Evolutionary conservation across 2,113 vertebrate species (phyloP), one percentile per base, ranked within the genome.

Genomic region (Cyprinodon brontotheroides): DNA sequence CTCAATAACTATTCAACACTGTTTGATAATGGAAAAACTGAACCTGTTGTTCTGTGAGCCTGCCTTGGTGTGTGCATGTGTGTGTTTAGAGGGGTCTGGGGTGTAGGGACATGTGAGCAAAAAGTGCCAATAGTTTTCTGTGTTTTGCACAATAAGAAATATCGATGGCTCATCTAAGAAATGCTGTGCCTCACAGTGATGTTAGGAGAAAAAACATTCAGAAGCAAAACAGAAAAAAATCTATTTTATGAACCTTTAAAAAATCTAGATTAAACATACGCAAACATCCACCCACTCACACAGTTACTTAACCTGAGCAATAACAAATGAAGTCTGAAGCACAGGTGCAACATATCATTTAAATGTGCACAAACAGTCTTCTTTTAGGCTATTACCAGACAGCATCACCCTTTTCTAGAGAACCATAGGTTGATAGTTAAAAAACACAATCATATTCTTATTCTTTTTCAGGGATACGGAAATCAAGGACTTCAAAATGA

Each of bases 1-100:
- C 77, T 92, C 85, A 3, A 88, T 90, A 86, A 47, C 53, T 65
- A 78, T 73, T 88, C 45, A 77, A 59, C 75, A 66, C 67, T 57
- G 5, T 43, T 37, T 11, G 62, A 22, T 43, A 15, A 68, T 37
- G 61, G 40, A 72, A 63, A 37, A 12, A 78, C 69, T 36, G 40
- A 81, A 61, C 4, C 40, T 7, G 64, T 77, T 39, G 37, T 68
- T 50, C 65, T 60, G 47, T 50, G 63, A 69, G 59, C 20, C 48
- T 20, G 5, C 17, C 15, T 53, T 20, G 5, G 48, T 20, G 13
- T 17, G 48, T 2, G 47, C 1, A 13, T 14, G 48, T 14, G 13
- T 50, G 47, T 17, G 47, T 50, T 12, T 17, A 6, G 29, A 29
- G 29, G 29, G 29, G 29, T 29, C 1, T 29, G 29, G 29, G 29